Percentiles rank a stretch among this genome's conserved stretches.
Conservation (phyloP, 2,797 vertebrate genomes). For the Emys orbicularis region DNA sequence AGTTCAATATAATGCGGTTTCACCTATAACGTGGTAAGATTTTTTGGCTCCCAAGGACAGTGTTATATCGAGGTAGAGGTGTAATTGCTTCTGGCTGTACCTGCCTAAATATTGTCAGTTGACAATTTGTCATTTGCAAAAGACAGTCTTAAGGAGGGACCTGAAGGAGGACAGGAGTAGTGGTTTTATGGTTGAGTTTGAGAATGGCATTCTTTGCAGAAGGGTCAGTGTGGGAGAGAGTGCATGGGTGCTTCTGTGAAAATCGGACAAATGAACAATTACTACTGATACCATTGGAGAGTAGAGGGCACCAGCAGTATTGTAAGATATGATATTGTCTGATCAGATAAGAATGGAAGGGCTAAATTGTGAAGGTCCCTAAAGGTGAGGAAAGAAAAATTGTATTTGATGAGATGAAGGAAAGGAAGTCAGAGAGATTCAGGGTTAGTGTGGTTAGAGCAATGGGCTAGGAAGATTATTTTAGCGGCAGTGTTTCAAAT, state of each 20-base stretch:
- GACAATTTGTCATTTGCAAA: background rate
- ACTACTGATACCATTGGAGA: background rate
- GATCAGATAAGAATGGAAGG: background rate
- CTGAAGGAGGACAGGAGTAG: background rate
- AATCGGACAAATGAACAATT: background rate
- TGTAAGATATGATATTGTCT: background rate
- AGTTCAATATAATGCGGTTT: no score
- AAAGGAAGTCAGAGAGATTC: background rate
- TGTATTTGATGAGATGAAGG: background rate
- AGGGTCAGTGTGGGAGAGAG: background rate
- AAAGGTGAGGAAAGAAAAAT: background rate
- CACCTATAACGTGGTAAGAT: no score
- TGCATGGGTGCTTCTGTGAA: background rate
- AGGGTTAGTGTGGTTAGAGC: background rate
- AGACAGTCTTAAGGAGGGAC: background rate
- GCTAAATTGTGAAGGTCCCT: background rate
- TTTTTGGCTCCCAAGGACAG: no score
- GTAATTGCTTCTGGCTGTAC: background rate
- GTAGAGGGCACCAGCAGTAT: background rate
- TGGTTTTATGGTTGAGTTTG: background rate
- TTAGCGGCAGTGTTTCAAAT: constrained; percentile 33
- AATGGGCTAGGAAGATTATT: constrained; percentile 8
- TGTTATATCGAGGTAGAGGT: no score
- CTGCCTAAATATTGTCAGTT: background rate
- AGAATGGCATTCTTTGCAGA: background rate